Conservation (phyloP, 2,113 vertebrate species). For the Megalops atlanticus region DNA sequence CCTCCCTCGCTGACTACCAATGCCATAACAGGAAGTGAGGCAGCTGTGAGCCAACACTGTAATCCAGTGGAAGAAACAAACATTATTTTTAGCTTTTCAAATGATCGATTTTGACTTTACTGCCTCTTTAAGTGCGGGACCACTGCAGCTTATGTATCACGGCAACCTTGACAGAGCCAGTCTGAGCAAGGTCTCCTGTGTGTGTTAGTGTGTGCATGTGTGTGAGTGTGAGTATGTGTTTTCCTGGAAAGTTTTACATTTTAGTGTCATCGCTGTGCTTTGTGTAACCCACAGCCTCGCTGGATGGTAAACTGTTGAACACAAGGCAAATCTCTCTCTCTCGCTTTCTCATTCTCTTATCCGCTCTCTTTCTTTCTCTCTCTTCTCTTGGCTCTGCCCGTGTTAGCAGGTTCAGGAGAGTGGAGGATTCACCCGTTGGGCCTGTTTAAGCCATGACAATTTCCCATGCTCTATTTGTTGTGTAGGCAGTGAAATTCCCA, state of each 20-base stretch:
- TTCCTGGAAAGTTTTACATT: no score
- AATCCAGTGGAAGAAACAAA: not conserved
- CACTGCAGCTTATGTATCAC: not conserved
- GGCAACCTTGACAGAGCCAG: not conserved
- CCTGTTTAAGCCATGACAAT: not conserved
- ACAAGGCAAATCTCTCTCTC: not conserved
- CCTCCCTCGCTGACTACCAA: not conserved
- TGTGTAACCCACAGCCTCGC: no score
- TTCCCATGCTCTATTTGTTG: conserved; percentile 24
- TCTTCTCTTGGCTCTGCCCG: not conserved
- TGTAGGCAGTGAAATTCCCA: conserved; percentile 6
- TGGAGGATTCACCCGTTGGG: not conserved
- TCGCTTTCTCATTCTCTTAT: not conserved
- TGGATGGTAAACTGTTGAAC: no score
- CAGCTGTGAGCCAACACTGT: not conserved
- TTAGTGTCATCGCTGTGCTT: no score
- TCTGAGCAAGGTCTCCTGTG: no score
- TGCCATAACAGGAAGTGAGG: not conserved
- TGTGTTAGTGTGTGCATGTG: not conserved
- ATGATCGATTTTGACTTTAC: not conserved
- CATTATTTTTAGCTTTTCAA: not conserved
- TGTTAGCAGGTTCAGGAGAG: not conserved
- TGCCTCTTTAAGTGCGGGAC: not conserved
- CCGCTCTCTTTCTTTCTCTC: not conserved
- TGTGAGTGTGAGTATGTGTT: no score